phyloP scores from a whole-genome alignment of 92 coral and sea anemone genomes.

The Anthopleura xanthogrammica region DNA sequence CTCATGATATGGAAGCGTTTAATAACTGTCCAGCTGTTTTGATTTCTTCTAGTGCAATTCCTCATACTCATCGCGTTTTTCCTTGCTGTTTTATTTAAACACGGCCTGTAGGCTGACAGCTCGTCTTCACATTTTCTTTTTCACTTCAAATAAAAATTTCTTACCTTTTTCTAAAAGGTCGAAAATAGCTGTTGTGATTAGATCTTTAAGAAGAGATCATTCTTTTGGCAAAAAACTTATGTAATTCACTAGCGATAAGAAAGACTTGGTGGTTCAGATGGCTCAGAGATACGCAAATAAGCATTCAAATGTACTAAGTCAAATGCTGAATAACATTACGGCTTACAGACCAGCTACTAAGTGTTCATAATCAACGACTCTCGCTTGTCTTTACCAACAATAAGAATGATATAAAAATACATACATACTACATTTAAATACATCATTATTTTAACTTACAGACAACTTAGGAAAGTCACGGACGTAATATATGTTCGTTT shows the following conservation, averaged over 20 bases:
- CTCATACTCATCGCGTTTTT: background rate
- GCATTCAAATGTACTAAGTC: background rate
- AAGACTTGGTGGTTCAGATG: background rate
- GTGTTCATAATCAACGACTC: background rate
- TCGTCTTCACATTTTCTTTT: background rate
- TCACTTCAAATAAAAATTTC: background rate
- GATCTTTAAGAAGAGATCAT: background rate
- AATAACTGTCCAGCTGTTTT: slow-evolving; percentile 9
- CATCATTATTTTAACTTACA: slow-evolving; percentile 2
- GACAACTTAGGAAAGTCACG: background rate
- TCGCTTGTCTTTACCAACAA: background rate
- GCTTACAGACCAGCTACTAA: background rate
- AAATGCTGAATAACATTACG: background rate
- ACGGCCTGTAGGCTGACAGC: background rate
- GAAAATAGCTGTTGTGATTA: background rate
- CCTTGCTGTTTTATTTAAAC: background rate
- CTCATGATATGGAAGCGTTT: background rate
- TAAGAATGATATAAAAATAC: background rate
- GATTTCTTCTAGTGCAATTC: background rate
- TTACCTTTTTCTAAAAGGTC: background rate
- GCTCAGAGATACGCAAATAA: background rate
- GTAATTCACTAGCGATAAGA: slow-evolving; percentile 1
- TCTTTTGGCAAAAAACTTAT: slow-evolving; percentile 1
- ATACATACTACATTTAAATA: background rate
- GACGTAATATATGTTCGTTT: background rate